A percentile compares a stretch with the other conserved stretches of the same genome.
These are phyloP conservation scores for Mormyrus proboscirostris DNA, from an alignment of 2,797 vertebrate genomes.

Conservation along the genomic window DNA sequence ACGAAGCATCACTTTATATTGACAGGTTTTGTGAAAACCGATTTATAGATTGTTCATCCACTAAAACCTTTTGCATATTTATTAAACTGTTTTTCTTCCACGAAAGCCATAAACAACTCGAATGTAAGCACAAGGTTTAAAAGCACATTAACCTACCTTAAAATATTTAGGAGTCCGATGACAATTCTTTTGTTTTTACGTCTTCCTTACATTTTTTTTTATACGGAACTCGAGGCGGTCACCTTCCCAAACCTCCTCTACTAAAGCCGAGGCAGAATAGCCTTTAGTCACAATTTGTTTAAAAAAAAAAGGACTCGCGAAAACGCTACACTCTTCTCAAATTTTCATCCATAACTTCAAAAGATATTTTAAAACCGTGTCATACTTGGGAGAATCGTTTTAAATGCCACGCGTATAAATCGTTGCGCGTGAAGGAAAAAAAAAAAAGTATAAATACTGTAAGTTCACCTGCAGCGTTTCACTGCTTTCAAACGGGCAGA, in stretches of 20 bases:
- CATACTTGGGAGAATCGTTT: neutral
- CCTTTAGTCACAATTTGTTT: neutral
- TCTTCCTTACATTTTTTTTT: neutral
- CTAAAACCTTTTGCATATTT: neutral
- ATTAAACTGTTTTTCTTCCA: neutral
- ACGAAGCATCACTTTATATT: neutral
- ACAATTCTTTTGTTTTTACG: neutral
- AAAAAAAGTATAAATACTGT: neutral
- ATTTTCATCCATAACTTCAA: neutral
- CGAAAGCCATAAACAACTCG: neutral
- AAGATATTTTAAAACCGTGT: neutral
- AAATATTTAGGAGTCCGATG: neutral
- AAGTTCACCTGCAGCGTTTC: neutral
- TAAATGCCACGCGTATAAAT: neutral
- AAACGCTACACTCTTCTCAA: neutral
- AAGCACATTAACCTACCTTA: slow-evolving; percentile 1
- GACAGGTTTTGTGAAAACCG: neutral
- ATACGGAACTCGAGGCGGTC: neutral
- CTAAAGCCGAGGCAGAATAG: neutral
- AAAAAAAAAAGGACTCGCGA: neutral
- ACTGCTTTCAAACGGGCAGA: neutral
- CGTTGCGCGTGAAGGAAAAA: neutral
- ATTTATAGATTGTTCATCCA: neutral
- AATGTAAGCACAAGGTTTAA: neutral
- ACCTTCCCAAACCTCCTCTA: neutral